A percentile compares a stretch with the other conserved stretches of the same genome.
phyloP scores from a whole-genome alignment of 1,140 invertebrate genomes.

The Macrostomum lignano region DNA sequence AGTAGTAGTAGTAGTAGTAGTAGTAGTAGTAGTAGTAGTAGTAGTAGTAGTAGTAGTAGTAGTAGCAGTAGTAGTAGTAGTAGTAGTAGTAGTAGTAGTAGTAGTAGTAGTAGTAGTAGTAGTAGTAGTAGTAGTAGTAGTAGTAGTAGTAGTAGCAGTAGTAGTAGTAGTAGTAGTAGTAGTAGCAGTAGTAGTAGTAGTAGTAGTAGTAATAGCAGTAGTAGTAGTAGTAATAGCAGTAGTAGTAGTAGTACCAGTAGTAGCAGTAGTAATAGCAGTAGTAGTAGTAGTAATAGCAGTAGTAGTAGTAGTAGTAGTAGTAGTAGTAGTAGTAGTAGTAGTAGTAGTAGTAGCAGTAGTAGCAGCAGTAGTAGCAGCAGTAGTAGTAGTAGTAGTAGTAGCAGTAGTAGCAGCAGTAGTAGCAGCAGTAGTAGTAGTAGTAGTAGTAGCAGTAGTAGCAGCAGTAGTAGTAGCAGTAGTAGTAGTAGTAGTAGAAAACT shows the following conservation, averaged over 20 bases:
- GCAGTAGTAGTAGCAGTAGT: conserved; percentile 2
- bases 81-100: conserved; percentile 2
- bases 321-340: conserved; percentile 2
- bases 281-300: conserved; percentile 2
- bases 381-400: conserved; percentile 2
- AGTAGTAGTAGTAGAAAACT: conserved; percentile 4
- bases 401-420: conserved; percentile 2
- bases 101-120: conserved; percentile 2
- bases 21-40: conserved; percentile 2
- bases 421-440: conserved; percentile 2
- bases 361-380: conserved; percentile 2
- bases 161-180: conserved; percentile 5
- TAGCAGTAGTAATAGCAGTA: conserved; percentile 2
- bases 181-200: conserved; percentile 4
- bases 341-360: conserved; percentile 2
- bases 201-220: conserved; percentile 3
- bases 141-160: conserved; percentile 2
- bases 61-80: conserved; percentile 2
- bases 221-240: conserved; percentile 4
- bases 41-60: conserved; percentile 2
- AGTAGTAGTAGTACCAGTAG: conserved; percentile 3
- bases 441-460: conserved; percentile 2
- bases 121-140: conserved; percentile 2
- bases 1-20: conserved; percentile 2
- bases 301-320: conserved; percentile 2